Base-by-base conservation (phyloP, 2,888 invertebrate species). In the Chesias legatella region DNA sequence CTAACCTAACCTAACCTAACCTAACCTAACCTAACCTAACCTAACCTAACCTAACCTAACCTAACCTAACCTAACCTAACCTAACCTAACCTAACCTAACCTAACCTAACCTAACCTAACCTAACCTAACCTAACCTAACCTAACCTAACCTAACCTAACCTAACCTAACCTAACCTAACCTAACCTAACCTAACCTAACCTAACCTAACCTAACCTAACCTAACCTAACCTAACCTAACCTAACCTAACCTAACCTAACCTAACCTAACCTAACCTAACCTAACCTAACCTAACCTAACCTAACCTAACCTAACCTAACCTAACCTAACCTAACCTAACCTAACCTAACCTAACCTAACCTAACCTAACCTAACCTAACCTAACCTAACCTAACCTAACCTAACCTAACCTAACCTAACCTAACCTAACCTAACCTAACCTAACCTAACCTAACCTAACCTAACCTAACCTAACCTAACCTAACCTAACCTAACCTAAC, bases 401-500 rank as follows among this genome's bases (percentile, higher is more conserved):
- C 44, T 49, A 43, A 42, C 45, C 43, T 44, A 38, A 39, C 48
- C 44, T 41, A 44, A 41, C 41, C 37, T 37, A 43, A 40, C 48
- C 36, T 40, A 43, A 36, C 37, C 33, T 37, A 33, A 41, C 33
- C 42, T 34, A 36, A 40, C 36, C 41, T 42, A 41, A 41, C 43
- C 36, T 44, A 48, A 41, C 43, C 40, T 41, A 44, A 41, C 44
- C 46, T 51, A 44, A 51, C 51, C 46, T 47, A 44, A 44, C 48
- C 43, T 44, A 43, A 47, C 43, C 47, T 47, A 44, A 47, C 43
- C 43, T 48, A 49, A 46, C 50, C 40, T 48, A 53, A 45, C 43
- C 50, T 50, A 48, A 45, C 50, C 49, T 53, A 51, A 53, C 50
- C 48, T 51, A 51, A 51, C 51, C 48, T 48, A 51, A 53, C 51